Percentiles rank a stretch among this genome's conserved stretches.
Conservation (phyloP, 1,140 invertebrate species). For the Tribolium madens region DNA sequence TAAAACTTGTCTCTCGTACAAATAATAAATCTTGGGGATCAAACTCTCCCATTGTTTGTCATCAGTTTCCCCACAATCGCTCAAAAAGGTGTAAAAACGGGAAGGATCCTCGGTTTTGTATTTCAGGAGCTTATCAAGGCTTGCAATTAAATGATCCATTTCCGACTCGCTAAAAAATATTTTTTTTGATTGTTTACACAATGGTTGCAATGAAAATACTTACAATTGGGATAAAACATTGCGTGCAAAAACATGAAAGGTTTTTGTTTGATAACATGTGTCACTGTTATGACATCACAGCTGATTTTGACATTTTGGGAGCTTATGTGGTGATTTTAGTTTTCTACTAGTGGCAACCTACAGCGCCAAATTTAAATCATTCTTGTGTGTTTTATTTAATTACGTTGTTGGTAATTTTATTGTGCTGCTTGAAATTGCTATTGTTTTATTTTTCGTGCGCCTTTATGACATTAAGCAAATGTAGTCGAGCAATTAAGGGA, state of each 20-base stretch:
- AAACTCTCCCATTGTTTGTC: constrained; percentile 44
- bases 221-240: not conserved
- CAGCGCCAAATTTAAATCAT: not conserved
- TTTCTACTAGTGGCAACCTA: not conserved
- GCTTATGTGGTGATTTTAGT: not conserved
- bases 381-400: too few species aligned
- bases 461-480: not conserved
- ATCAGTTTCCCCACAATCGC: constrained; percentile 26
- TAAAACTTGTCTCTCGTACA: constrained; percentile 44
- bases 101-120: constrained; percentile 22
- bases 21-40: constrained; percentile 47
- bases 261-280: not conserved
- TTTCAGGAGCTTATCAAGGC: constrained; percentile 23
- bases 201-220: not conserved
- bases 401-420: too few species aligned
- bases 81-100: constrained; percentile 45
- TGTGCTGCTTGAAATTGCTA: too few species aligned
- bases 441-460: too few species aligned
- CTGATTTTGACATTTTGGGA: not conserved
- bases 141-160: constrained; percentile 13
- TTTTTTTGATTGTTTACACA: too few species aligned
- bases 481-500: not conserved
- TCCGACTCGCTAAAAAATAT: not conserved
- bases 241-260: not conserved
- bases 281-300: constrained; percentile 17